Conservation (phyloP, 2,113 vertebrate genomes). For the Periophthalmodon schlosseri region DNA sequence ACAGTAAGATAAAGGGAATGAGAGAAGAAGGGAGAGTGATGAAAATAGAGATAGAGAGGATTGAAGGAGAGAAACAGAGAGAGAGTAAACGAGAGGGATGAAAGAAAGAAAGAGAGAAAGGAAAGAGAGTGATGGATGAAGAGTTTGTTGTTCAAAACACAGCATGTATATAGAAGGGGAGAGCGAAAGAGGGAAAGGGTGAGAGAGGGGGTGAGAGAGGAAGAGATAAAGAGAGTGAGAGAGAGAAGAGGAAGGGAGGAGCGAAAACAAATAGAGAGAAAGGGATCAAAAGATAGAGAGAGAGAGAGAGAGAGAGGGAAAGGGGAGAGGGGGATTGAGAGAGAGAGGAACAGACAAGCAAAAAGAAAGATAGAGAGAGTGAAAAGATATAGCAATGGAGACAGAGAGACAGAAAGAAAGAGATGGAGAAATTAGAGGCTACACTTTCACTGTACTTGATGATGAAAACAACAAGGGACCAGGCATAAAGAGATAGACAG, state of each 20-base stretch:
- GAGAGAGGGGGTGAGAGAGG: no score
- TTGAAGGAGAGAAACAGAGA: neutral
- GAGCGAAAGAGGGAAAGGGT: no score
- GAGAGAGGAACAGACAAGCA: neutral
- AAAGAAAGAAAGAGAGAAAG: neutral
- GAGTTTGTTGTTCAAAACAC: no score
- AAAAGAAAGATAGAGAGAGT: neutral
- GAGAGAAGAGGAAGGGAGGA: no score
- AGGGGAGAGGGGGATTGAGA: neutral
- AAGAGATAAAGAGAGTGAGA: neutral
- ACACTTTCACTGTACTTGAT: no score
- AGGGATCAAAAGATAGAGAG: neutral
- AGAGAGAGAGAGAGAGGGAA: neutral
- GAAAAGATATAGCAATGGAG: neutral
- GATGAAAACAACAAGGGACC: neutral
- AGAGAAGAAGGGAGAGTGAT: neutral
- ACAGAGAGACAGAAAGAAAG: neutral
- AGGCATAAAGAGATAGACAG: neutral
- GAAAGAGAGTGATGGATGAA: no score
- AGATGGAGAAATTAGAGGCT: neutral
- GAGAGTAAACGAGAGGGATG: neutral
- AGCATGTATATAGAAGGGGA: no score
- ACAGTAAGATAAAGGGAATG: neutral
- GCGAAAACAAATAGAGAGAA: no score
- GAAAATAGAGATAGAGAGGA: neutral